Conservation (phyloP, 2,797 vertebrate genomes). For the Coranthus polyacanthus region DNA sequence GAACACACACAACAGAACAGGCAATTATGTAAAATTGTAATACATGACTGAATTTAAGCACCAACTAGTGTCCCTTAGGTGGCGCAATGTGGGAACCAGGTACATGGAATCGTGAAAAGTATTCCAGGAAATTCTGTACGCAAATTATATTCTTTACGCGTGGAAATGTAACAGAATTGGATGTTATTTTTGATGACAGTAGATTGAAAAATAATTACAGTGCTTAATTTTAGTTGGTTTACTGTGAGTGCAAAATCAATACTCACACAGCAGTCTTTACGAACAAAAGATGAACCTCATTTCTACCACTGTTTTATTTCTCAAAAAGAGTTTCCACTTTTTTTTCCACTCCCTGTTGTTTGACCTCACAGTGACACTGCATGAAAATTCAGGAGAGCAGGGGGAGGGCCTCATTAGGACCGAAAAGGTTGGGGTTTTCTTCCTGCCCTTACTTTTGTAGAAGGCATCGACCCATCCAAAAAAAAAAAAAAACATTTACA, state of each 20-base stretch:
- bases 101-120: slow-evolving; percentile 6
- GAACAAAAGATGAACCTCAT: too few species aligned
- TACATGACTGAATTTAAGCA: not conserved
- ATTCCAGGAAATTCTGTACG: slow-evolving; percentile 8
- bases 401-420: not conserved
- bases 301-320: too few species aligned
- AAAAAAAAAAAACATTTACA: slow-evolving; percentile 36
- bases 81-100: not conserved
- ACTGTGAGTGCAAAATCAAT: too few species aligned
- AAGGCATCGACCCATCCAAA: slow-evolving; percentile 14
- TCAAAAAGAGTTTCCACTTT: too few species aligned
- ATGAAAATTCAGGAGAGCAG: not conserved
- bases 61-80: not conserved
- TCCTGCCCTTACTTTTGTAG: slow-evolving; percentile 1
- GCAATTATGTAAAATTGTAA: slow-evolving; percentile 1
- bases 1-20: not conserved
- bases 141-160: slow-evolving; percentile 2
- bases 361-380: too few species aligned
- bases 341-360: too few species aligned
- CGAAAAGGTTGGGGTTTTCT: not conserved
- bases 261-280: too few species aligned
- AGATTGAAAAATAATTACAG: too few species aligned
- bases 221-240: too few species aligned
- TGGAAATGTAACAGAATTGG: too few species aligned
- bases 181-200: too few species aligned